These are phyloP conservation scores for Drosophila mayri DNA, from an alignment of 1,140 invertebrate genomes.

Conservation along the genomic window DNA sequence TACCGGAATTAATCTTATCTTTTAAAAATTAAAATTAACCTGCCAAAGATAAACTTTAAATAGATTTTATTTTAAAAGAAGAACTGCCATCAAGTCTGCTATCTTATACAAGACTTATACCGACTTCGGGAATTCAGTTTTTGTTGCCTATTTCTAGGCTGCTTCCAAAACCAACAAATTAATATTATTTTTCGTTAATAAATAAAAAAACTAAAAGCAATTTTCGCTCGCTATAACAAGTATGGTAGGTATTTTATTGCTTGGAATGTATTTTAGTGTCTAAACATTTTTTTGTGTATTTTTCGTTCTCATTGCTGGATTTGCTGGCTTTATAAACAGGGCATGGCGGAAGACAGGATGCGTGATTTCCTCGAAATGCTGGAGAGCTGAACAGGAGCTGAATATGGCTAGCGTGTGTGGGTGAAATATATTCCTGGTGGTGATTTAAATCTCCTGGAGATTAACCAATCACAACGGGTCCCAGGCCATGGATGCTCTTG, in stretches of 20 bases:
- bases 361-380: constrained; percentile 29
- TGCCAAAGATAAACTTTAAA: background rate
- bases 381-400: constrained; percentile 41
- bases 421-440: constrained; percentile 10
- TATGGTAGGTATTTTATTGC: constrained; percentile 71
- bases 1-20: fast-evolving
- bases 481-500: constrained; percentile 58
- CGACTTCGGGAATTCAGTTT: too few species aligned
- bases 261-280: constrained; percentile 67
- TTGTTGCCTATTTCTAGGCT: constrained; percentile 52
- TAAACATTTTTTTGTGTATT: constrained; percentile 62
- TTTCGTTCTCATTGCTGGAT: constrained; percentile 58
- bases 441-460: background rate
- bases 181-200: background rate
- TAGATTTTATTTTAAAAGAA: background rate
- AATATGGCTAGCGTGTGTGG: constrained; percentile 16
- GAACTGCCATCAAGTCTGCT: background rate
- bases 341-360: constrained; percentile 39
- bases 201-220: background rate
- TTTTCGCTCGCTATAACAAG: constrained; percentile 55
- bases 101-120: constrained; percentile 34
- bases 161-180: background rate
- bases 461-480: constrained; percentile 56
- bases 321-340: constrained; percentile 63
- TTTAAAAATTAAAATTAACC: too few species aligned